Percentiles rank a stretch among this genome's conserved stretches.
Evolutionary conservation across 2,113 vertebrate genomes (phyloP).

Genomic region (Meles meles): DNA sequence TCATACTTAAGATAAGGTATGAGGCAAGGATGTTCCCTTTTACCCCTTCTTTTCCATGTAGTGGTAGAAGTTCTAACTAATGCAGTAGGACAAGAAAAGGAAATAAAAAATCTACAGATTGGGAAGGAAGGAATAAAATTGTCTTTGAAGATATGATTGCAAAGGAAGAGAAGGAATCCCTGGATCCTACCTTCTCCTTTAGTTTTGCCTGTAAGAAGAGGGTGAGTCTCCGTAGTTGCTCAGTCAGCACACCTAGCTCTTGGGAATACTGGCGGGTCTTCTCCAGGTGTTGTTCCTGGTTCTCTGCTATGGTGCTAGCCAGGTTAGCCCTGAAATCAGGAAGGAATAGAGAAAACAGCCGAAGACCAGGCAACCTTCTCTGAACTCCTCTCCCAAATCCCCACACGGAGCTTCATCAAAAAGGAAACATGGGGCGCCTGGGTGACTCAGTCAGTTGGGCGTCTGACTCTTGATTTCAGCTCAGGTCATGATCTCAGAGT

Average conservation of each 20-base stretch:
- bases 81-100: not conserved
- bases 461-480: not conserved
- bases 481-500: not conserved
- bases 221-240: constrained; percentile 49
- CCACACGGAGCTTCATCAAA: not conserved
- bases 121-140: not conserved
- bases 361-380: not conserved
- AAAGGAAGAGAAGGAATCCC: not conserved
- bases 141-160: not conserved
- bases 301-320: constrained; percentile 25
- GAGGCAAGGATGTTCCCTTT: not conserved
- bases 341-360: not conserved
- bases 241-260: constrained; percentile 50
- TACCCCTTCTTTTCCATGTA: not conserved
- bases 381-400: not conserved
- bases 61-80: not conserved
- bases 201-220: constrained; percentile 49
- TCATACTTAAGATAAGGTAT: not conserved
- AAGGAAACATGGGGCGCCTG: not conserved
- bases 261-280: constrained; percentile 42
- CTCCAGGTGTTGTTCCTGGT: constrained; percentile 48
- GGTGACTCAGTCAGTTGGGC: not conserved
- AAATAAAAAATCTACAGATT: not conserved
- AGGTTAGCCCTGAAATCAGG: constrained; percentile 51
- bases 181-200: constrained; percentile 59